Percentiles rank a stretch among this genome's conserved stretches.
Evolutionary conservation across 1,140 invertebrate genomes (phyloP).

Genomic region (Andricus grossulariae): DNA sequence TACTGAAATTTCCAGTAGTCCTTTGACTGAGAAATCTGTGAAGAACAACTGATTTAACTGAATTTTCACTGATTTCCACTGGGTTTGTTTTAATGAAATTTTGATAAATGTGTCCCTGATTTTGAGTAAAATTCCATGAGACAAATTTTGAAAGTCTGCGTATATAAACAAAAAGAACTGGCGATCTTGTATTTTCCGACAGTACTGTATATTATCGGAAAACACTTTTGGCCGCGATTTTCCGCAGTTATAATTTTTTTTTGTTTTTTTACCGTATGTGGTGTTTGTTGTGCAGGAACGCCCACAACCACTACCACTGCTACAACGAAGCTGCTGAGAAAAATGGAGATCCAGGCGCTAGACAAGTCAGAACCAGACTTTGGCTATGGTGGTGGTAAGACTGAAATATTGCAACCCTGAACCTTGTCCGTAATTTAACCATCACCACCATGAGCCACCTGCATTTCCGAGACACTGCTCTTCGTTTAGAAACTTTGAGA

Average conservation of each 20-base stretch:
- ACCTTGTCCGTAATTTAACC: constrained; percentile 42
- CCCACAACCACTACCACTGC: constrained; percentile 68
- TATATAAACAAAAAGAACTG: too few species aligned
- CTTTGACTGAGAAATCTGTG: too few species aligned
- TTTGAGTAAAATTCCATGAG: too few species aligned
- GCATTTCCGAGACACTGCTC: constrained; percentile 42
- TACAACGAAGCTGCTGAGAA: constrained; percentile 71
- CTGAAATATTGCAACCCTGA: constrained; percentile 55
- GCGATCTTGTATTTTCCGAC: background rate
- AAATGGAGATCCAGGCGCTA: constrained; percentile 73
- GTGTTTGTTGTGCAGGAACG: constrained; percentile 73
- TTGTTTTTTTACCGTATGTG: constrained; percentile 58
- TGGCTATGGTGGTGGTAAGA: constrained; percentile 74
- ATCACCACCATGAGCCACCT: constrained; percentile 48
- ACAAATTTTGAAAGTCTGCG: too few species aligned
- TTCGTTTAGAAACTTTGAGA: constrained; percentile 49
- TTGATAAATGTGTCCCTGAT: too few species aligned
- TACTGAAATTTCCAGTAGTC: too few species aligned
- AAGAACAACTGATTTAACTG: too few species aligned
- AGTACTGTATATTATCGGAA: background rate
- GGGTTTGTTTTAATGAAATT: too few species aligned
- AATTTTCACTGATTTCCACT: too few species aligned
- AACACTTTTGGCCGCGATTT: constrained; percentile 18
- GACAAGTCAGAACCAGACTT: constrained; percentile 68
- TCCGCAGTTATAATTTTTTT: constrained; percentile 26